Evolutionary conservation across 1,140 invertebrate genomes (phyloP), one percentile per base, ranked within the genome.

Genomic region (Papilio xuthus): DNA sequence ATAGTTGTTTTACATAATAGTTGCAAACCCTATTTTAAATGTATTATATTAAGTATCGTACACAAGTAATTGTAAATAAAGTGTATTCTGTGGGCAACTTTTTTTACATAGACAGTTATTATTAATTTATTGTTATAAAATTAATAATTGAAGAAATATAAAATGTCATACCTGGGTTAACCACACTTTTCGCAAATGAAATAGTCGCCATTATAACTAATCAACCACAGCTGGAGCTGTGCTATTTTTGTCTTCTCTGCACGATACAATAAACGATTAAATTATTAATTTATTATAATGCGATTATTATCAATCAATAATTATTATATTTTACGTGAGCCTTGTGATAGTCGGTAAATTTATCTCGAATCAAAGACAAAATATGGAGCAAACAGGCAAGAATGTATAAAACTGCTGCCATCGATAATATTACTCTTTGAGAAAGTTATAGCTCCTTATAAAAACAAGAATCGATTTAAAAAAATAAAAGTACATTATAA

Each of bases 151-250:
- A 63, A 32, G 41, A 42, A 73, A 78, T 81, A 78, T 70, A 56
- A 72, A 32, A 72, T 77, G 44, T 76, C 67, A 83, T 89, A 93
- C 92, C 92, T 91, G 92, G 92, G 86, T 88, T 93, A 89, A 93
- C 91, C 88, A 92, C 92, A 90, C 86, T 92, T 91, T 92, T 93
- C 75, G 91, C 92, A 82, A 93, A 90, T 74, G 91, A 91, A 85
- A 93, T 90, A 53, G 90, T 92, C 77, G 92, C 88, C 92, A 93
- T 93, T 82, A 44, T 84, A 79, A 26, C 73, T 50, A 20, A 32
- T 50, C 72, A 80, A 81, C 79, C 69, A 83, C 81, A 81, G 78
- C 80, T 82, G 72, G 28, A 79, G 80, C 81, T 80, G 47, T 69
- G 77, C 69, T 53, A 69, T 74, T 53, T 32, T 70, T 63, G 8